Percentiles rank a stretch among this genome's conserved stretches.
phyloP scores from a whole-genome alignment of 1,140 invertebrate species.

The Papilio polytes region DNA sequence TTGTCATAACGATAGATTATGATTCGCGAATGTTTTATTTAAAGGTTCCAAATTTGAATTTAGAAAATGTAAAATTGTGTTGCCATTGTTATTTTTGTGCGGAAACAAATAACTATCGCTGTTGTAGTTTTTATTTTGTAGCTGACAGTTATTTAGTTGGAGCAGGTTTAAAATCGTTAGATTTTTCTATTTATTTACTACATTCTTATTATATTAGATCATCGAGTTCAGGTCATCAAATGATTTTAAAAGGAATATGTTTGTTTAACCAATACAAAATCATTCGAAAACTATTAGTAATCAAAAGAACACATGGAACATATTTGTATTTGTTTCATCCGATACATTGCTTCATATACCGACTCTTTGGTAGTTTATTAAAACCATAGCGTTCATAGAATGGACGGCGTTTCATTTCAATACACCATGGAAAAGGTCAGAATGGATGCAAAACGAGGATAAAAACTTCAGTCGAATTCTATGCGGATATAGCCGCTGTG shows the following conservation, averaged over 20 bases:
- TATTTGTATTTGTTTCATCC: neutral
- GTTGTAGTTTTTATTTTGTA: neutral
- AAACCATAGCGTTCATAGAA: conserved; percentile 17
- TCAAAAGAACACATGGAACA: neutral
- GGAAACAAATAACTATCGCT: neutral
- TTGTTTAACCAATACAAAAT: neutral
- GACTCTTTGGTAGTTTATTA: conserved; percentile 24
- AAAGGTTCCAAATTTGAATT: neutral
- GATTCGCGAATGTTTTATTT: neutral
- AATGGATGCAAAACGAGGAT: neutral
- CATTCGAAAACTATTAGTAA: neutral
- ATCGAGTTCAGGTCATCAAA: too few species aligned
- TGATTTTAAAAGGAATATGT: neutral
- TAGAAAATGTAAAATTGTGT: neutral
- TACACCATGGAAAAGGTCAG: conserved; percentile 4
- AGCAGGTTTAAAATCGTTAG: neutral
- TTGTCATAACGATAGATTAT: neutral
- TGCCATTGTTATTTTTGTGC: neutral
- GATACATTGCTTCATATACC: conserved; percentile 4
- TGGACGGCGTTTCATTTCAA: conserved; percentile 2
- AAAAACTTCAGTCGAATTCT: neutral
- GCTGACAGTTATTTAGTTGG: neutral
- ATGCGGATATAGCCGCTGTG: neutral
- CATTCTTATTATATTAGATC: too few species aligned
- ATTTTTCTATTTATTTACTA: neutral